These are phyloP conservation scores for Pangasius larnaudii DNA, from an alignment of 2,797 vertebrate genomes.

Conservation along the genomic window DNA sequence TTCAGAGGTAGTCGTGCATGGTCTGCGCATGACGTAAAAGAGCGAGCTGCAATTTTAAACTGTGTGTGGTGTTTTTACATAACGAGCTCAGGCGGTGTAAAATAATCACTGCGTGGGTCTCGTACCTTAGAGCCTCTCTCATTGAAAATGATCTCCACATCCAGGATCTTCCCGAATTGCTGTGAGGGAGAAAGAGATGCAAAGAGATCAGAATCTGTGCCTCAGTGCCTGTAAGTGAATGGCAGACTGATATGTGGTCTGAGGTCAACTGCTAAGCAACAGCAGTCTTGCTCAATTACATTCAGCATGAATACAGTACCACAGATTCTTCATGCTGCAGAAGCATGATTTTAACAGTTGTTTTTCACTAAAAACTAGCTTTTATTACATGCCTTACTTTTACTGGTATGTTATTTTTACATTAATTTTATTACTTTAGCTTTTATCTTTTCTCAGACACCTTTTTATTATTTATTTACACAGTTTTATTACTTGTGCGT, in stretches of 20 bases:
- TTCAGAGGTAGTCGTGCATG: neutral
- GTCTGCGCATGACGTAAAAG: slow-evolving; percentile 2
- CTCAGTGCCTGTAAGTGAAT: neutral
- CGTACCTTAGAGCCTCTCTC: slow-evolving; percentile 84
- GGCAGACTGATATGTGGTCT: neutral
- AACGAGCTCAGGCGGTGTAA: neutral
- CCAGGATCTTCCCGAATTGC: slow-evolving; percentile 86
- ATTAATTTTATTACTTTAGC: neutral
- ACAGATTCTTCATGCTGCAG: neutral
- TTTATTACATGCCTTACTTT: neutral
- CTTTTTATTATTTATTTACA: neutral
- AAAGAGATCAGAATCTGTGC: neutral
- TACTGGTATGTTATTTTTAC: neutral
- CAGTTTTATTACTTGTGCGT: neutral
- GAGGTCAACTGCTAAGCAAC: slow-evolving; percentile 20
- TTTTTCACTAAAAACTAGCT: too few relatives aligned
- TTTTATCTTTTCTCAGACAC: neutral
- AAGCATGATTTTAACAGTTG: too few relatives aligned
- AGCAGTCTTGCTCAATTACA: neutral
- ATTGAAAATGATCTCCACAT: slow-evolving; percentile 85
- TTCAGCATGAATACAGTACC: neutral
- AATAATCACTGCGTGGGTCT: neutral
- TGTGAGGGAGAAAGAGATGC: slow-evolving; percentile 53
- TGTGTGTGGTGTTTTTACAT: slow-evolving; percentile 9
- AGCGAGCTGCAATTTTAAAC: slow-evolving; percentile 12